A percentile compares a stretch with the other conserved stretches of the same genome.
Evolutionary conservation across 2,797 vertebrate genomes (phyloP).

Genomic region (Neosilurus hyrtlii): DNA sequence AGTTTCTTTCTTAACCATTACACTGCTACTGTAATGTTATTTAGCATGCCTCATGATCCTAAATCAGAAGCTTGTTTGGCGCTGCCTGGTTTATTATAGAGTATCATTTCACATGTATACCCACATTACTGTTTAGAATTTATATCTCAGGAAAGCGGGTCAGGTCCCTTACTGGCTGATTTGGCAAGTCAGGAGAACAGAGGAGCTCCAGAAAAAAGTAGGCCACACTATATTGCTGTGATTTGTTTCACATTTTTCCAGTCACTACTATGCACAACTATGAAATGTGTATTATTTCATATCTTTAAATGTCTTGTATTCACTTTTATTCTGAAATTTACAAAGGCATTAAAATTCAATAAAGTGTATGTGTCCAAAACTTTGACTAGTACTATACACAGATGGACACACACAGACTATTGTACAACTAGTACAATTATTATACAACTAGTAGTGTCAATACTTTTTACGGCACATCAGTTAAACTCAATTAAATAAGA

Average conservation of each 20-base stretch:
- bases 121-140: constrained; percentile 51
- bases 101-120: constrained; percentile 34
- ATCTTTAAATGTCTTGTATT: background rate
- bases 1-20: background rate
- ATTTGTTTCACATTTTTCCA: background rate
- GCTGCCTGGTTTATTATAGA: constrained; percentile 44
- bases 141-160: constrained; percentile 58
- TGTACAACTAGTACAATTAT: too few relatives aligned
- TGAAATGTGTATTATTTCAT: background rate
- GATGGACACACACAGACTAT: background rate
- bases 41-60: background rate
- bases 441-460: background rate
- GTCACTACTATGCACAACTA: constrained; percentile 6
- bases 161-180: constrained; percentile 53
- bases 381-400: background rate
- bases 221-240: constrained; percentile 62
- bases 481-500: background rate
- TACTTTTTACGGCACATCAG: background rate
- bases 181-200: constrained; percentile 41
- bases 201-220: constrained; percentile 65
- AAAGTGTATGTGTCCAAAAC: background rate
- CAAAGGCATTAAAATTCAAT: background rate
- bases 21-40: background rate
- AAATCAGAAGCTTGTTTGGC: background rate
- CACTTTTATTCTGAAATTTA: background rate